Evolutionary conservation across 2,797 vertebrate genomes (phyloP), one percentile per base, ranked within the genome.

Genomic region (Hipposideros larvatus): DNA sequence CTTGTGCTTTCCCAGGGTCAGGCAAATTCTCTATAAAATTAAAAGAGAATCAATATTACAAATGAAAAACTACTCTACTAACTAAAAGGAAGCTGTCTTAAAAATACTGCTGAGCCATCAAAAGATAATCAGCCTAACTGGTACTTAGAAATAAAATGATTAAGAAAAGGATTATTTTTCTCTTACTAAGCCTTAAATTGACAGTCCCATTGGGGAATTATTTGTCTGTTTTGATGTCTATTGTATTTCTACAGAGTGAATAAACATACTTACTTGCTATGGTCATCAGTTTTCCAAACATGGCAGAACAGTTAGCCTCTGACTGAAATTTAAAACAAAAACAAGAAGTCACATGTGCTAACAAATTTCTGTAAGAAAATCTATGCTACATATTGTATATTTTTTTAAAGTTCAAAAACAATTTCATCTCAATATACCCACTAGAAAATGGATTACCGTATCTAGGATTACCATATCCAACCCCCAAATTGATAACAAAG

Each of bases 201-300:
- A 61, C 34, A 91, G 48, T 59, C 5, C 65, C 31, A 66, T 0
- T 31, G 11, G 16, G 46, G 90, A 71, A 78, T 55, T 78, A 79
- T 70, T 82, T 65, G 3, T 19, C 24, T 92, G 18, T 43, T 85
- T 66, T 87, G 21, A 55, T 68, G 21, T 82, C 90, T 94, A 90
- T 34, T 66, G 88, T 4, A 37, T 26, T 34, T 57, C 68, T 51
- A 88, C 0, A 59, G 24, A 79, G 59, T 63, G 63, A 97, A 94
- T 41, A 91, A 96, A 98, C 46, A 79, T 94, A 99, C 99, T 99
- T 98, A 99, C 99, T 99, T 98, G 99, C 99, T 97, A 99, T 99
- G 95, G 99, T 99, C 99, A 99, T 99, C 97, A 99, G 98, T 98
- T 99, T 99, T 95, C 99, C 99, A 98, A 99, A 99, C 99, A 99